These are phyloP conservation scores for Eulithis testata DNA, from an alignment of 2,888 invertebrate species.

Conservation along the genomic window DNA sequence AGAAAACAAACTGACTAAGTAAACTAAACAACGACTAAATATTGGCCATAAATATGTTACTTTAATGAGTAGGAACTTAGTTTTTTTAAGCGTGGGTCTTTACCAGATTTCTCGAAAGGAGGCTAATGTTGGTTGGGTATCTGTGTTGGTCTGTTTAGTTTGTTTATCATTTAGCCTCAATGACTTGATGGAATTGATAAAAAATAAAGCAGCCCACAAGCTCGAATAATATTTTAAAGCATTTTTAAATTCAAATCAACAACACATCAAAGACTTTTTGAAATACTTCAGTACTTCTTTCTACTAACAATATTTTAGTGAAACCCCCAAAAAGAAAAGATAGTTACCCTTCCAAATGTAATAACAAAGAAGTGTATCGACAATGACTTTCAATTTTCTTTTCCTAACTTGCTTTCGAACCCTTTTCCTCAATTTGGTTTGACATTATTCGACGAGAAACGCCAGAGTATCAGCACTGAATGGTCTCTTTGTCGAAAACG, in stretches of 20 bases:
- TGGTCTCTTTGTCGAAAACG: conserved; percentile 15
- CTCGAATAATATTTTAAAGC: too few species aligned
- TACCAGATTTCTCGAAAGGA: too few species aligned
- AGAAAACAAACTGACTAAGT: too few species aligned
- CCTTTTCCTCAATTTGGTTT: conserved; percentile 25
- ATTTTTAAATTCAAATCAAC: not conserved
- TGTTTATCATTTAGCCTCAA: too few species aligned
- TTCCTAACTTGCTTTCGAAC: conserved; percentile 4
- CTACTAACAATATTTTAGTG: not conserved
- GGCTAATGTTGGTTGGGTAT: too few species aligned
- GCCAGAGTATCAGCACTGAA: conserved; percentile 16
- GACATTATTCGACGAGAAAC: conserved; percentile 17
- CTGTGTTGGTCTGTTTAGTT: too few species aligned
- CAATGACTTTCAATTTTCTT: conserved; percentile 22
- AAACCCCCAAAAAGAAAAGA: conserved; percentile 2
- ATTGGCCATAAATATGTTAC: too few species aligned
- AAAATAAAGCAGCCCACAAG: too few species aligned
- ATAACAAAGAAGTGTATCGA: conserved; percentile 1
- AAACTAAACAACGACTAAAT: too few species aligned
- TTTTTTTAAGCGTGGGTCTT: not conserved
- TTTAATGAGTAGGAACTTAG: not conserved
- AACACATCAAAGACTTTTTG: not conserved
- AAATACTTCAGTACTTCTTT: not conserved
- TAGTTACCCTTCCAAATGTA: conserved; percentile 9
- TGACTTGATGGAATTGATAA: too few species aligned